Conservation (phyloP, 1,140 invertebrate species). For the Bombus impatiens region DNA sequence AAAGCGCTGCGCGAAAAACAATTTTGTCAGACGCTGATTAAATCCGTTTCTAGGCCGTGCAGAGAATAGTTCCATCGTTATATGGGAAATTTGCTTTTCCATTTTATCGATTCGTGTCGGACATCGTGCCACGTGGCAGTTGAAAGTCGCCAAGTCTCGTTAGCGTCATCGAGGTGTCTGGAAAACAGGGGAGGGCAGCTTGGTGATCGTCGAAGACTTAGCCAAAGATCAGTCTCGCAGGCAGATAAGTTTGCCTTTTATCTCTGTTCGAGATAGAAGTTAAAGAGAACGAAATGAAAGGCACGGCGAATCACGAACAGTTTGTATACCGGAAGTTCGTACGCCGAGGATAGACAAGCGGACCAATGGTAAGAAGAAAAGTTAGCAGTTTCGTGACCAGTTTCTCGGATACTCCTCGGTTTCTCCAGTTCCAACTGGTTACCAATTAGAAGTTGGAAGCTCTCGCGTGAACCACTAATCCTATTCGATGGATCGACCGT, state of each 20-base stretch:
- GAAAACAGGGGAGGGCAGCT: background rate
- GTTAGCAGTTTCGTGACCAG: conserved; percentile 51
- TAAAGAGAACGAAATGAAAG: background rate
- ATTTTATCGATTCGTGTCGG: background rate
- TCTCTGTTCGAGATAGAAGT: background rate
- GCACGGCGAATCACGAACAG: conserved; percentile 16
- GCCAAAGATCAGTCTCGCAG: background rate
- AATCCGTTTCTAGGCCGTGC: background rate
- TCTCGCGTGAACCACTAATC: conserved; percentile 44
- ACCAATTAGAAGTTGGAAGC: conserved; percentile 58
- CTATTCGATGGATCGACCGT: conserved; percentile 25
- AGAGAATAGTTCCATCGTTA: background rate
- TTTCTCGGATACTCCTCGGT: conserved; percentile 50
- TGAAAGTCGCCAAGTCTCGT: conserved; percentile 17
- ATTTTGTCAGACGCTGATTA: conserved; percentile 22
- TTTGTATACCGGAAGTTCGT: background rate
- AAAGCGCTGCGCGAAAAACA: background rate
- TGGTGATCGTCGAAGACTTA: background rate
- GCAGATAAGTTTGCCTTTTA: background rate
- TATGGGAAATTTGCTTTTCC: background rate
- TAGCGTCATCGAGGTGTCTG: background rate
- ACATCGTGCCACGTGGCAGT: background rate
- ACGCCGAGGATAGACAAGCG: background rate
- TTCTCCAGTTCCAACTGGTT: conserved; percentile 34
- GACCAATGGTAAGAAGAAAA: conserved; percentile 34